A percentile compares a stretch with the other conserved stretches of the same genome.
These are phyloP conservation scores for Drosophila subquinaria DNA, from an alignment of 2,888 invertebrate species.

Conservation along the genomic window DNA sequence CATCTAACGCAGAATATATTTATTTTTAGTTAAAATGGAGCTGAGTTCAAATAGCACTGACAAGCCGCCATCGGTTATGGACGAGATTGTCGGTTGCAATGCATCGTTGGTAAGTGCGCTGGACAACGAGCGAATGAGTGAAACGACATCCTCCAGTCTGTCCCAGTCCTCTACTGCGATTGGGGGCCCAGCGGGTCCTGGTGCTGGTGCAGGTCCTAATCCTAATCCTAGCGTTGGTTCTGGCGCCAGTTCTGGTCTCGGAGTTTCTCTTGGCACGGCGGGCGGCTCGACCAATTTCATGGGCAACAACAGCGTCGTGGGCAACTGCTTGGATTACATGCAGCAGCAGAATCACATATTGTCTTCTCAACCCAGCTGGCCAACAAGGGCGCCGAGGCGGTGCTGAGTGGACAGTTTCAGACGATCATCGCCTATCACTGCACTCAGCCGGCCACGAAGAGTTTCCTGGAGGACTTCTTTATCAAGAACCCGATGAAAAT, in stretches of 20 bases:
- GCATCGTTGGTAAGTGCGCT: conserved; percentile 36
- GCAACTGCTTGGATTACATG: conserved; percentile 88
- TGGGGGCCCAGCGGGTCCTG: neutral
- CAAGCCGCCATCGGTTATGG: conserved; percentile 49
- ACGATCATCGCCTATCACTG: conserved; percentile 98
- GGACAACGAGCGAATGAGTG: conserved; percentile 51
- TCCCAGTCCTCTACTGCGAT: neutral
- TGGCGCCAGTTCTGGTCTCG: neutral
- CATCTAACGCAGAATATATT: neutral
- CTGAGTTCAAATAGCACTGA: conserved; percentile 51
- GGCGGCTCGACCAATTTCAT: conserved; percentile 33
- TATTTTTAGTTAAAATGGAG: conserved; percentile 66
- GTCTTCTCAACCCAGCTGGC: conserved; percentile 98
- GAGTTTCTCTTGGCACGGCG: conserved; percentile 21
- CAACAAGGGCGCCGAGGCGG: conserved; percentile 97
- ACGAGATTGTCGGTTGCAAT: conserved; percentile 55
- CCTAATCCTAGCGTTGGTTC: neutral
- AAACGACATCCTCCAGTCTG: conserved; percentile 20
- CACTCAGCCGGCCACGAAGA: conserved; percentile 97
- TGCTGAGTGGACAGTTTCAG: conserved; percentile 94
- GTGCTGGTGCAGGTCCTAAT: conserved; percentile 2
- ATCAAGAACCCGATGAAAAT: conserved; percentile 96
- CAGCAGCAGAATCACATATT: conserved; percentile 99
- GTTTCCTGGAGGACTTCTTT: conserved; percentile 91
- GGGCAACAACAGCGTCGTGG: conserved; percentile 29